A percentile compares a stretch with the other conserved stretches of the same genome.
phyloP scores from a whole-genome alignment of 2,797 vertebrate genomes.

The Leontopithecus rosalia region DNA sequence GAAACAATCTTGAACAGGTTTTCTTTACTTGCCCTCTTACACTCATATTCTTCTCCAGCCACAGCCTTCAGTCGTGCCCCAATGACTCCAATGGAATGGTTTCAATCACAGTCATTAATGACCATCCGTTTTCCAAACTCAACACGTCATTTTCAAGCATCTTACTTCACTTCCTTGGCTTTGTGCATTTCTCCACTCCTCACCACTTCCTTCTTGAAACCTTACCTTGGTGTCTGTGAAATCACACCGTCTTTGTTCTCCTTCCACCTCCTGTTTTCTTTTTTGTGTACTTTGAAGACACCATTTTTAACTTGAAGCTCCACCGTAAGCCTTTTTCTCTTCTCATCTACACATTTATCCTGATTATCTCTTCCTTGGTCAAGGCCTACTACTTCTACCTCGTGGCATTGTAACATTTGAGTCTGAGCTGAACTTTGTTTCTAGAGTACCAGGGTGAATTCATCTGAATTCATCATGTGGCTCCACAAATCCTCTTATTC shows the following conservation, averaged over 20 bases:
- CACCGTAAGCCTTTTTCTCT: not conserved
- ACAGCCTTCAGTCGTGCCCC: not conserved
- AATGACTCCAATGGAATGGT: not conserved
- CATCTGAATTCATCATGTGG: not conserved
- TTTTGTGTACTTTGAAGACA: not conserved
- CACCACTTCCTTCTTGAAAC: not conserved
- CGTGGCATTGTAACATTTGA: not conserved
- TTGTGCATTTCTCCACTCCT: not conserved
- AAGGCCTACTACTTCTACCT: not conserved
- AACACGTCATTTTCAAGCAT: not conserved
- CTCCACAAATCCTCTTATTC: not conserved
- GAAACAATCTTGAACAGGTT: not conserved
- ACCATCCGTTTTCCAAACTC: not conserved
- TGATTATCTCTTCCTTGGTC: not conserved
- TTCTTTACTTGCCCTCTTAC: not conserved
- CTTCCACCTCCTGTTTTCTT: not conserved
- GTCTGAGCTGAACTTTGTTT: not conserved
- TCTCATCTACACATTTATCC: no score
- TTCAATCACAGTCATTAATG: not conserved
- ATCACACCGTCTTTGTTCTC: not conserved
- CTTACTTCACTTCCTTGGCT: not conserved
- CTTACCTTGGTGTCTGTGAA: not conserved
- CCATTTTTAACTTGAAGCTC: not conserved
- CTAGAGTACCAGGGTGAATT: not conserved
- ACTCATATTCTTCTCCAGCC: not conserved